phyloP scores from a whole-genome alignment of 2,797 vertebrate species.

The Perodicticus potto region DNA sequence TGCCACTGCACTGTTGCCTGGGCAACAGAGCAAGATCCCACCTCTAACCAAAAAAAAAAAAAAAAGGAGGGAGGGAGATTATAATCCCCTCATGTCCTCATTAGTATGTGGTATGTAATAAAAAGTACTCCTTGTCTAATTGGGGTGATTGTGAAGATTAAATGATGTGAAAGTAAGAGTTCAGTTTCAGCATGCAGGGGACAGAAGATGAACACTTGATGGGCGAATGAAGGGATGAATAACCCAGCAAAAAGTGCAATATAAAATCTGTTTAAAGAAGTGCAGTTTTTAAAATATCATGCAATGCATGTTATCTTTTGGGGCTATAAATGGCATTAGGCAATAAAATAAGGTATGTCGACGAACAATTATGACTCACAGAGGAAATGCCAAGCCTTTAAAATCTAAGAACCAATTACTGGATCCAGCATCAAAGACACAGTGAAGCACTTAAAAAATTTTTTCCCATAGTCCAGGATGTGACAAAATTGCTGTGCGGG shows the following conservation, averaged over 20 bases:
- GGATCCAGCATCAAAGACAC: conserved; percentile 67
- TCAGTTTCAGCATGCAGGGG: background rate
- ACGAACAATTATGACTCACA: conserved; percentile 64
- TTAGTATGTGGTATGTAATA: background rate
- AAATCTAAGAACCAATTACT: conserved; percentile 60
- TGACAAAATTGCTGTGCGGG: conserved; percentile 30
- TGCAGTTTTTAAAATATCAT: background rate
- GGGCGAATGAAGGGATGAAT: background rate
- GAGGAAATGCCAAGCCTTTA: conserved; percentile 64
- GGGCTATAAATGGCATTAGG: conserved; percentile 56
- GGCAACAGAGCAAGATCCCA: background rate
- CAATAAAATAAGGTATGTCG: conserved; percentile 48
- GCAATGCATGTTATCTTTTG: conserved; percentile 11
- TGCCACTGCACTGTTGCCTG: background rate
- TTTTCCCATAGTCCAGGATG: background rate
- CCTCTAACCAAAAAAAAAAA: background rate
- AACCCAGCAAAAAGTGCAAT: background rate
- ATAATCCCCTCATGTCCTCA: background rate
- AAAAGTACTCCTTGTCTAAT: background rate
- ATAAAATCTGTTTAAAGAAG: conserved; percentile 39
- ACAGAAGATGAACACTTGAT: background rate
- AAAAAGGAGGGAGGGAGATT: background rate
- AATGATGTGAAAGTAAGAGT: background rate
- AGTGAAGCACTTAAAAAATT: conserved; percentile 48
- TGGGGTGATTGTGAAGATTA: background rate